phyloP scores from a whole-genome alignment of 2,888 invertebrate genomes.

The Ommatoiulus sabulosus region DNA sequence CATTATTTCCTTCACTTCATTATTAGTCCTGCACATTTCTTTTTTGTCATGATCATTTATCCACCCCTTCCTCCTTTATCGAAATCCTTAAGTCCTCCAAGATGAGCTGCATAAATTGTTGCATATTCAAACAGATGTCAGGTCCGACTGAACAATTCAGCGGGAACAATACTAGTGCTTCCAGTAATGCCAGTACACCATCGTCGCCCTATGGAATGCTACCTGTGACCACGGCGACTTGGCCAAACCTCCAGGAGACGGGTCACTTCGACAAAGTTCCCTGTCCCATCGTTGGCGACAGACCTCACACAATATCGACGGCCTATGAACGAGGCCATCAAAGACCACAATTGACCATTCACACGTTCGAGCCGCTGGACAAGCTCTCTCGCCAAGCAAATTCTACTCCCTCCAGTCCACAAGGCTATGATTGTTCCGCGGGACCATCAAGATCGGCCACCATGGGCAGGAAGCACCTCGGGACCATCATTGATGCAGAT shows the following conservation, averaged over 20 bases:
- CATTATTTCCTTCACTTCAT: too few relatives aligned
- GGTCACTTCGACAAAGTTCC: constrained; percentile 81
- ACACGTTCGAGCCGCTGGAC: constrained; percentile 86
- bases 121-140: constrained; percentile 53
- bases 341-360: constrained; percentile 85
- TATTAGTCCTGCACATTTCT: too few relatives aligned
- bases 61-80: too few relatives aligned
- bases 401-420: constrained; percentile 58
- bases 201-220: constrained; percentile 62
- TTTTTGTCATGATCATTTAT: too few relatives aligned
- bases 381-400: constrained; percentile 51
- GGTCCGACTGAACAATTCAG: constrained; percentile 50
- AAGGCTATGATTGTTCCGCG: constrained; percentile 49
- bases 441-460: constrained; percentile 35
- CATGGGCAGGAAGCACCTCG: constrained; percentile 17
- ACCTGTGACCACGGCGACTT: constrained; percentile 76
- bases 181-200: constrained; percentile 71
- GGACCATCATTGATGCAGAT: constrained; percentile 10
- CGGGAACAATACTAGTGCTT: constrained; percentile 65
- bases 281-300: constrained; percentile 76
- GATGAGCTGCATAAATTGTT: constrained; percentile 41
- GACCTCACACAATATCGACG: constrained; percentile 95
- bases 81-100: neutral
- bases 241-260: constrained; percentile 83
- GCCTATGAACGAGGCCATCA: constrained; percentile 88